These are phyloP conservation scores for Cylindroiulus punctatus DNA, from an alignment of 2,888 invertebrate genomes.

Conservation along the genomic window DNA sequence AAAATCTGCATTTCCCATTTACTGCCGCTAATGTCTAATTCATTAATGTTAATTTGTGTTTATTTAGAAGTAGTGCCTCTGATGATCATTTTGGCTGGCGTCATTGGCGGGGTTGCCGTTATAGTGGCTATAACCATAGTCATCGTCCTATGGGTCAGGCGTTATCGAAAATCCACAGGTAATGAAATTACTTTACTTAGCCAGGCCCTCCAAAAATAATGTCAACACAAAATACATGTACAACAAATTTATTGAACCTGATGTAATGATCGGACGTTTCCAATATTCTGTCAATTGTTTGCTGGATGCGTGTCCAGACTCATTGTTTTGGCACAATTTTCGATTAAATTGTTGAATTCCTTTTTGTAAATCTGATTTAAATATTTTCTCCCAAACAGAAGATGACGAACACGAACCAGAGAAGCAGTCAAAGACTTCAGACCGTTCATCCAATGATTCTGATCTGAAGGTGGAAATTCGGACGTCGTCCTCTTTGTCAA, in stretches of 20 bases:
- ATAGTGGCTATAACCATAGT: constrained; percentile 84
- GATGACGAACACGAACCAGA: constrained; percentile 70
- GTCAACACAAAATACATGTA: neutral
- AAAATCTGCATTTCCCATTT: neutral
- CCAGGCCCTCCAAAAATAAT: neutral
- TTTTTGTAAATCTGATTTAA: neutral
- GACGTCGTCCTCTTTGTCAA: constrained; percentile 82
- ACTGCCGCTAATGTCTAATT: constrained; percentile 40
- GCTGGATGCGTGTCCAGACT: too few relatives aligned
- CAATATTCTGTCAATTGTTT: neutral
- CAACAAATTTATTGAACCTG: neutral
- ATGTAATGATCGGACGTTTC: neutral
- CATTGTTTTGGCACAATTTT: too few relatives aligned
- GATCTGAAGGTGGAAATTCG: constrained; percentile 89
- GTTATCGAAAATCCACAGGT: constrained; percentile 56
- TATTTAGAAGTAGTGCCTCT: constrained; percentile 78
- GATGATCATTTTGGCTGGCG: constrained; percentile 83
- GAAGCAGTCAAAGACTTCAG: constrained; percentile 72
- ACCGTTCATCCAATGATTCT: constrained; percentile 88
- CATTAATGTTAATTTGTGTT: constrained; percentile 40
- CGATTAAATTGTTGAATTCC: too few relatives aligned
- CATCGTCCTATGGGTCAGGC: constrained; percentile 76
- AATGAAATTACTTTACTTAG: neutral
- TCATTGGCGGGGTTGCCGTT: constrained; percentile 86
- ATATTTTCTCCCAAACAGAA: constrained; percentile 57